Percentiles rank a stretch among this genome's conserved stretches.
Conservation (phyloP, 1,140 invertebrate species). For the Phymastichus coffea region DNA sequence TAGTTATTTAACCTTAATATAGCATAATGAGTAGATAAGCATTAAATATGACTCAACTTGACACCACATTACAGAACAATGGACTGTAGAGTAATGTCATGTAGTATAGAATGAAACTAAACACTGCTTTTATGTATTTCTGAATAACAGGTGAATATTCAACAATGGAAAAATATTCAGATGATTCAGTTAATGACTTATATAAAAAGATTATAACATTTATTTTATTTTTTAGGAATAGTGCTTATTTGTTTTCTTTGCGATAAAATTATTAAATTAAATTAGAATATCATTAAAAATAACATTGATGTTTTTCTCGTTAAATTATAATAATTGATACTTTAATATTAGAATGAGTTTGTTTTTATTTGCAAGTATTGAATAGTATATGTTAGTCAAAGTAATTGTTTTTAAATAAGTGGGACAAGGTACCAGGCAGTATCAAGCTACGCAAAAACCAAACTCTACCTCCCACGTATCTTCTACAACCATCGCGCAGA, state of each 20-base stretch:
- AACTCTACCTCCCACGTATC: too few relatives aligned
- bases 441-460: conserved; percentile 40
- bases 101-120: conserved; percentile 6
- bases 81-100: not conserved
- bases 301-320: too few relatives aligned
- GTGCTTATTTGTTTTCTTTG: too few relatives aligned
- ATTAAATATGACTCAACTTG: conserved; percentile 4
- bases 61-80: not conserved
- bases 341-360: too few relatives aligned
- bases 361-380: not conserved
- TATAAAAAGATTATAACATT: not conserved
- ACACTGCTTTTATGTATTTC: not conserved
- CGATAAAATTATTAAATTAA: too few relatives aligned
- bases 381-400: not conserved
- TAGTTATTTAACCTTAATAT: not conserved
- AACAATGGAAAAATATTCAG: not conserved
- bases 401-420: conserved; percentile 43
- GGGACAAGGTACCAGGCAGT: conserved; percentile 47
- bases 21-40: conserved; percentile 1
- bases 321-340: too few relatives aligned
- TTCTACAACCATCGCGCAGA: too few relatives aligned
- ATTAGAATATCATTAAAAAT: too few relatives aligned
- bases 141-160: not conserved
- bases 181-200: not conserved
- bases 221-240: too few relatives aligned